phyloP scores from a whole-genome alignment of 2,113 vertebrate genomes.

The Ranitomeya variabilis region DNA sequence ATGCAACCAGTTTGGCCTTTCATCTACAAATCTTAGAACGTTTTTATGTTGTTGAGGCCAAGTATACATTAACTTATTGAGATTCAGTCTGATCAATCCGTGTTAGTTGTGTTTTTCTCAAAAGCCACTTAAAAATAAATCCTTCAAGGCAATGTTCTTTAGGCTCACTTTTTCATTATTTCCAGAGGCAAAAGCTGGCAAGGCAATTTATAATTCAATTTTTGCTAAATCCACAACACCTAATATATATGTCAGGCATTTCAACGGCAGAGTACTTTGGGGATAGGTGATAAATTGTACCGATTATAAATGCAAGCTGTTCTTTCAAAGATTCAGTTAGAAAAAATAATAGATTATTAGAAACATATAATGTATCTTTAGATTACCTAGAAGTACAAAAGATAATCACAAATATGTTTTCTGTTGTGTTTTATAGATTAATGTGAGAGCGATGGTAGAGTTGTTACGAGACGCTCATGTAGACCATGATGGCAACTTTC shows the following conservation, averaged over 20 bases:
- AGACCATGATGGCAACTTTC: constrained; percentile 61
- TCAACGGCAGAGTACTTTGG: constrained; percentile 84
- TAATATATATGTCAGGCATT: constrained; percentile 98
- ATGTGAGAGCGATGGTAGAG: constrained; percentile 67
- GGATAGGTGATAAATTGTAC: constrained; percentile 84
- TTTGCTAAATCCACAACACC: constrained; percentile 92
- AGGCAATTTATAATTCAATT: constrained; percentile 89
- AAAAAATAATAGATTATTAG: constrained; percentile 77
- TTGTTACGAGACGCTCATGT: constrained; percentile 71
- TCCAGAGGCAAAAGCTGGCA: constrained; percentile 85
- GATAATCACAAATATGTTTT: constrained; percentile 74
- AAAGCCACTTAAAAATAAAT: constrained; percentile 75
- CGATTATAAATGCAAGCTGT: constrained; percentile 85
- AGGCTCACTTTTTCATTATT: constrained; percentile 82
- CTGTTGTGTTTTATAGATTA: constrained; percentile 66
- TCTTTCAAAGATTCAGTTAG: constrained; percentile 78
- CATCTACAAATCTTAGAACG: constrained; percentile 54
- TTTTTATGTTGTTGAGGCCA: constrained; percentile 60
- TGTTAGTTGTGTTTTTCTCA: constrained; percentile 72
- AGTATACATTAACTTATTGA: constrained; percentile 65
- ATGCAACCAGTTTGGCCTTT: constrained; percentile 30
- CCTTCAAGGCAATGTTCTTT: constrained; percentile 77
- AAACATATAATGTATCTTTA: constrained; percentile 78
- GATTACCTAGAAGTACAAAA: constrained; percentile 76
- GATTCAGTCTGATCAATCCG: constrained; percentile 70